Percentiles rank a stretch among this genome's conserved stretches.
Conservation (phyloP, 2,888 invertebrate genomes). For the Morpho deidamia region DNA sequence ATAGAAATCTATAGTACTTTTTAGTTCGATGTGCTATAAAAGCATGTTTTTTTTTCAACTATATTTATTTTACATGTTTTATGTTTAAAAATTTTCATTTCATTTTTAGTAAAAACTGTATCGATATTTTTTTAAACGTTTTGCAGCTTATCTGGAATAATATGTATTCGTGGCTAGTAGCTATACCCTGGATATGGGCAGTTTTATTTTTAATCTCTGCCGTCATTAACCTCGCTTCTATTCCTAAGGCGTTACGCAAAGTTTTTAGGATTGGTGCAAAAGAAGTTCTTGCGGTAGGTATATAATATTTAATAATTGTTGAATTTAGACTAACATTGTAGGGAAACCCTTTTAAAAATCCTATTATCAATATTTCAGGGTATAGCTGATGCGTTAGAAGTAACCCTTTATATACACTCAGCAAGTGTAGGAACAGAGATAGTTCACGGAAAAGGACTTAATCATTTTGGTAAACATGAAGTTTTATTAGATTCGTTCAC, state of each 20-base stretch:
- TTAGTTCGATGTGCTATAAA: too few relatives aligned
- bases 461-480: conserved; percentile 49
- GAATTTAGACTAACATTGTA: too few relatives aligned
- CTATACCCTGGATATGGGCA: conserved; percentile 53
- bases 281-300: conserved; percentile 48
- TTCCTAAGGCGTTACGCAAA: conserved; percentile 34
- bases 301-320: neutral
- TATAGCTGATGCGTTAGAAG: conserved; percentile 51
- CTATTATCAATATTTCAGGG: conserved; percentile 32
- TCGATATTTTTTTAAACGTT: neutral
- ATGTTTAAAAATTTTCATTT: too few relatives aligned
- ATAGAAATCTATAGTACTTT: neutral
- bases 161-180: conserved; percentile 41
- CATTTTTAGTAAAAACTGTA: neutral
- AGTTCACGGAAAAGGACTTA: conserved; percentile 62
- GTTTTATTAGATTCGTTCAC: too few relatives aligned
- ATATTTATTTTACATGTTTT: too few relatives aligned
- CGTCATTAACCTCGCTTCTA: conserved; percentile 29
- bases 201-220: conserved; percentile 35
- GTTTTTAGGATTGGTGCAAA: conserved; percentile 43
- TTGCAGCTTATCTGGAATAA: conserved; percentile 63
- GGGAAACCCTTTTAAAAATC: neutral
- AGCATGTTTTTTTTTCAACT: too few relatives aligned
- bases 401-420: conserved; percentile 60
- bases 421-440: conserved; percentile 59